These are phyloP conservation scores for Laspeyria flexula DNA, from an alignment of 2,888 invertebrate species.

Conservation along the genomic window DNA sequence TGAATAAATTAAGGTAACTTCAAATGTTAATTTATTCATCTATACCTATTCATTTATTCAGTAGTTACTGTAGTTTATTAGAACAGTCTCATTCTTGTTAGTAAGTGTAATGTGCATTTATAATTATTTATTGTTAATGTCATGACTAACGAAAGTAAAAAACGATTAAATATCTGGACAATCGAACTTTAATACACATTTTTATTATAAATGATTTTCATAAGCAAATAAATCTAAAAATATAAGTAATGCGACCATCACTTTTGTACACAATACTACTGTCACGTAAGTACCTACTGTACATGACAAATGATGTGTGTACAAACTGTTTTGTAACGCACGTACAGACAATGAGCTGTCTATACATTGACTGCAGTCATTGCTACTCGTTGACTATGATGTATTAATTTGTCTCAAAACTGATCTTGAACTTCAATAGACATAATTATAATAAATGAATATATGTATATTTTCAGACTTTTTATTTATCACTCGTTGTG, in stretches of 20 bases:
- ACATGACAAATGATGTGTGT: constrained; percentile 25
- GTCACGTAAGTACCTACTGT: neutral
- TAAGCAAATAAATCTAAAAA: no score
- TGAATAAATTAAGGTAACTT: constrained; percentile 6
- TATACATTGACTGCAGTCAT: constrained; percentile 13
- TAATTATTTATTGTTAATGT: no score
- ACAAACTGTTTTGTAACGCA: constrained; percentile 27
- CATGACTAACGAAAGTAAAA: no score
- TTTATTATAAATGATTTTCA: no score
- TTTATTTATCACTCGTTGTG: no score
- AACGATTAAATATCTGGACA: no score
- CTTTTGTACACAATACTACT: constrained; percentile 14
- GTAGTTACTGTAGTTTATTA: neutral
- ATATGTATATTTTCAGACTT: no score
- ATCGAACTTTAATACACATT: no score
- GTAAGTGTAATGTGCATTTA: no score
- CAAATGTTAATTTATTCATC: constrained; percentile 1
- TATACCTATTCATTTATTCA: constrained; percentile 8
- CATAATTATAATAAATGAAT: no score
- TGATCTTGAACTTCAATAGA: constrained; percentile 43
- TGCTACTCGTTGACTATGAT: constrained; percentile 28
- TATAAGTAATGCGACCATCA: neutral
- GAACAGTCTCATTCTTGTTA: no score
- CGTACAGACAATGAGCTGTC: constrained; percentile 22
- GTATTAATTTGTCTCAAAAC: constrained; percentile 30